These are phyloP conservation scores for Thyatira batis DNA, from an alignment of 2,888 invertebrate species.

Conservation along the genomic window DNA sequence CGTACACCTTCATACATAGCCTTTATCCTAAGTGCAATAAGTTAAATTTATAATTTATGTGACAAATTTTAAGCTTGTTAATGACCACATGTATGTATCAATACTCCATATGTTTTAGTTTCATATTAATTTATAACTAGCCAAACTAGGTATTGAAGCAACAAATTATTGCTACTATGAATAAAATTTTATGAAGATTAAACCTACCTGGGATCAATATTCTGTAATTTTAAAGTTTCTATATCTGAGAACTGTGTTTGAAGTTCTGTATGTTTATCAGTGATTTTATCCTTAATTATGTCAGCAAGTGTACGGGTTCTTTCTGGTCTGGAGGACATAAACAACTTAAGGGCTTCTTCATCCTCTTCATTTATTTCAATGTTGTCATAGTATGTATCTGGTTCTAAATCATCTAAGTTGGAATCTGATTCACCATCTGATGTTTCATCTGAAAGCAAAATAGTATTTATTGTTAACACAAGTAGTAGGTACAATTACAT, in stretches of 20 bases:
- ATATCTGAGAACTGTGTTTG: conserved; percentile 92
- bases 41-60: conserved; percentile 3
- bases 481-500: too few species aligned
- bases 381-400: conserved; percentile 86
- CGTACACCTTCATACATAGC: conserved; percentile 95
- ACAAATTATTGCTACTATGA: not conserved
- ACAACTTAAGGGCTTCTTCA: conserved; percentile 92
- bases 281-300: conserved; percentile 95
- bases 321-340: conserved; percentile 79
- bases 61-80: not conserved
- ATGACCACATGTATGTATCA: not conserved
- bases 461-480: not conserved
- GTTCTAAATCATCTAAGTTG: conserved; percentile 79
- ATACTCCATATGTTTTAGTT: not conserved
- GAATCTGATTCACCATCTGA: conserved; percentile 75
- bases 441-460: conserved; percentile 48
- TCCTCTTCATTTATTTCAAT: conserved; percentile 93
- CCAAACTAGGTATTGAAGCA: not conserved
- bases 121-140: not conserved
- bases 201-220: conserved; percentile 88
- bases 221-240: conserved; percentile 88
- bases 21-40: conserved; percentile 79
- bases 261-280: conserved; percentile 95
- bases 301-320: conserved; percentile 91
- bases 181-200: not conserved